Evolutionary conservation across 2,113 vertebrate species (phyloP), one percentile per base, ranked within the genome.

Genomic region (Fulica atra): DNA sequence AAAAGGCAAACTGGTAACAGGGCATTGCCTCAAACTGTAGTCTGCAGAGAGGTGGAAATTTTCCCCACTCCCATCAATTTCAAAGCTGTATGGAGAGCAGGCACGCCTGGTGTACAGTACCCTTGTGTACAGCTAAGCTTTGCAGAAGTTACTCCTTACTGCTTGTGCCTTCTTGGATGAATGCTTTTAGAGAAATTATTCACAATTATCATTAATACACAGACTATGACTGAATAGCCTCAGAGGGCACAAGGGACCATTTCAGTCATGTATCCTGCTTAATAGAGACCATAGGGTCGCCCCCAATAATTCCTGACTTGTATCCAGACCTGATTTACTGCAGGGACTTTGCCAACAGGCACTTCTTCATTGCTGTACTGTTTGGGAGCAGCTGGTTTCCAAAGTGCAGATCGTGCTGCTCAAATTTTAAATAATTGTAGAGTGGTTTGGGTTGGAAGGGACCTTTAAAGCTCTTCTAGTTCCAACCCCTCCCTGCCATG

Each of bases 161-260:
- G 10, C 8, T 86, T 91, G 66, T 0, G 0, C 26, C 21, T 84
- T 86, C 48, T 48, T 91, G 33, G 56, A 64, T 86, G 42, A 71
- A 94, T 79, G 36, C 19, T 71, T 81, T 89, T 81, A 71, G 20
- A 78, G 77, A 92, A 86, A 90, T 84, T 78, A 68, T 83, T 93
- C 76, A 86, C 71, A 95, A 60, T 88, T 88, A 64, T 68, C 68
- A 70, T 77, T 81, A 86, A 78, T 74, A 84, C 69, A 65, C 51
- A 84, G 51, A 24, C 38, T 78, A 63, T 72, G 86, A 24, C 7
- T 96, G 71, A 94, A 86, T 51, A 90, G 46, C 54, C 16, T 83
- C 53, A 31, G 12, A 80, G 18, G 53, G 23, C 80, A 84, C 77
- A 86, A 92, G 72, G 53, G 83, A 81, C 57, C 5, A 1, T 72